Conservation (phyloP, 2,797 vertebrate species). For the Micromesistius poutassou region DNA sequence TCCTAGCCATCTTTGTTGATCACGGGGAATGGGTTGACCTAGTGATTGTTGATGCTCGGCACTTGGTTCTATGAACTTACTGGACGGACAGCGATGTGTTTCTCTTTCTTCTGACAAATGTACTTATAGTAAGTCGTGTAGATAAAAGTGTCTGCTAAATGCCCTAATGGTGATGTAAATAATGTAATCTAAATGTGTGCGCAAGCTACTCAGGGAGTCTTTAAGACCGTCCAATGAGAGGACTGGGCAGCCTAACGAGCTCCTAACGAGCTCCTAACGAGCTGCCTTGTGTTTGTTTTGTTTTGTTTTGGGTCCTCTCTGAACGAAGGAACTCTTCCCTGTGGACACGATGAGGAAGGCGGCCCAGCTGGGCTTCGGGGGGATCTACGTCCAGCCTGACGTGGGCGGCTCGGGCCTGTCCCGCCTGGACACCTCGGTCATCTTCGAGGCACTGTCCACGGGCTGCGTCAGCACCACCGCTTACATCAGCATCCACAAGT, state of each 20-base stretch:
- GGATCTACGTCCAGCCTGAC: conserved; percentile 85
- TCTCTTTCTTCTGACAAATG: no score
- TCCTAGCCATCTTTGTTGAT: no score
- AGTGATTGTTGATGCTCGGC: no score
- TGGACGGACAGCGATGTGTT: no score
- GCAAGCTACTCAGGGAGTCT: background rate
- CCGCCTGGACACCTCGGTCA: conserved; percentile 88
- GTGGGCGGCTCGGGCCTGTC: conserved; percentile 94
- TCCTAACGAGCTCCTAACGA: no score
- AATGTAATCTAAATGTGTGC: no score
- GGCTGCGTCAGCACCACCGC: conserved; percentile 96
- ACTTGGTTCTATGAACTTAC: no score
- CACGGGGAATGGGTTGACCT: no score
- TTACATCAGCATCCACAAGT: conserved; percentile 99
- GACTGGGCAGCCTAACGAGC: background rate
- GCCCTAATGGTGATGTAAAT: no score
- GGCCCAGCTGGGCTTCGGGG: conserved; percentile 90
- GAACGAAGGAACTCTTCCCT: conserved; percentile 86
- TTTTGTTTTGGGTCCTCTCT: background rate
- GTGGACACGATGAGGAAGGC: conserved; percentile 86
- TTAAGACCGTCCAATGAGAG: background rate
- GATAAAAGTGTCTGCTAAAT: no score
- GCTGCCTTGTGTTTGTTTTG: background rate
- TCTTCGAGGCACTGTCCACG: conserved; percentile 95
- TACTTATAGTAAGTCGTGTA: no score